Base-by-base conservation (phyloP, 2,888 invertebrate species). In the Acleris literana region DNA sequence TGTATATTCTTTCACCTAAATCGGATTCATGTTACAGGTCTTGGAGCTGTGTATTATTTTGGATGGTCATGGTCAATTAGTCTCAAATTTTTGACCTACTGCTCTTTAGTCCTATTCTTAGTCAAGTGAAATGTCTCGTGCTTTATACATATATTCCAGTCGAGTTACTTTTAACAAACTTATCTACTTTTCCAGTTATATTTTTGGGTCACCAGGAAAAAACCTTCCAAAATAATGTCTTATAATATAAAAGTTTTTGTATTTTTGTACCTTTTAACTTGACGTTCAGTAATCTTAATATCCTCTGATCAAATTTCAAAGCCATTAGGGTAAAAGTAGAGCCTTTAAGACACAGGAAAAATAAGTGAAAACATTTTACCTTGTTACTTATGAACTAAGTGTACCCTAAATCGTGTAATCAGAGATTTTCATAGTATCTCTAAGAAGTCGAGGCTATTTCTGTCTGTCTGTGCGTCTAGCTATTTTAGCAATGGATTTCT, bases 301-400 rank as follows among this genome's bases (percentile, higher is more conserved):
- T 25, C 18, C 44, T 44, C 44, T 52, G 51, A 63, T 63, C 43
- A 29, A 5, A 63, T 63, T 63, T 51, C 48, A 33, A 63, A 63
- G 63, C 63, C 16, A 51, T 57, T 57, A 29, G 20, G 29, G 22
- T 33, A 16, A 52, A 17, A 51, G 20, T 33, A 29, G 44, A 52
- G 52, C 20, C 18, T 25, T 33, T 56, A 29, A 44, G 22, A 16
- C 25, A 58, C 33, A 39, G 39, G 29, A 11, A 58, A 52, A n/a
- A 29, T 57, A 33, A 58, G 46, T 46, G 20, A 16, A 22, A 58
- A 53, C 60, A 18, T 39, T 20, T 17, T 5, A 39, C 33, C 9
- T 53, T 53, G 29, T 33, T 33, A 16, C 13, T 18, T 53, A 16
- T 22, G 3, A 29, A 9, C 54, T 18, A 54, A 9, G 7, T 33